Conservation (phyloP, 2,113 vertebrate species). For the Coptodon rendalli region DNA sequence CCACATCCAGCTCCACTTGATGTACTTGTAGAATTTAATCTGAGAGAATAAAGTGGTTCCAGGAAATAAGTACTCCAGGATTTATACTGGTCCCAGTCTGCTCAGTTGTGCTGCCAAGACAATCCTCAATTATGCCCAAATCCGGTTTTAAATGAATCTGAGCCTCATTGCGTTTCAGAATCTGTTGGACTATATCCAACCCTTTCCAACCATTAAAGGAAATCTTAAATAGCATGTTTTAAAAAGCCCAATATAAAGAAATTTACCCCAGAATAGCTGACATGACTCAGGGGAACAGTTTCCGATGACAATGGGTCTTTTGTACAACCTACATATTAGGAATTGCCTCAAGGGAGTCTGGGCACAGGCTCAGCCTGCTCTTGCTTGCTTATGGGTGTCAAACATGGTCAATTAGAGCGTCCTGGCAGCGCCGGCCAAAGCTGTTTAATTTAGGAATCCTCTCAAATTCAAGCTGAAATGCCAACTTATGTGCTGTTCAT, state of each 20-base stretch:
- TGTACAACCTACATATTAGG: slow-evolving; percentile 2
- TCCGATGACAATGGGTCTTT: neutral
- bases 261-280: neutral
- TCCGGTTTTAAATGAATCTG: neutral
- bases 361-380: neutral
- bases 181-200: neutral
- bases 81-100: neutral
- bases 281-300: neutral
- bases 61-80: neutral
- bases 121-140: neutral
- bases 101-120: neutral
- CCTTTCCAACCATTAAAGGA: neutral
- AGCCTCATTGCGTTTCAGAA: neutral
- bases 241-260: neutral
- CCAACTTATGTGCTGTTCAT: neutral
- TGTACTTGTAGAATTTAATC: neutral
- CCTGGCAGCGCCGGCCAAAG: slow-evolving; percentile 10
- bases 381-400: neutral
- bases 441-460: slow-evolving; percentile 8
- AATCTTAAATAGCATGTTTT: neutral
- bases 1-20: neutral
- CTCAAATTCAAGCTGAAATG: neutral
- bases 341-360: neutral
- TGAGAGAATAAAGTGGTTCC: neutral
- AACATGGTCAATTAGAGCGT: neutral